Percentiles rank a stretch among this genome's conserved stretches.
phyloP scores from a whole-genome alignment of 2,113 vertebrate species.

The Serinus canaria region DNA sequence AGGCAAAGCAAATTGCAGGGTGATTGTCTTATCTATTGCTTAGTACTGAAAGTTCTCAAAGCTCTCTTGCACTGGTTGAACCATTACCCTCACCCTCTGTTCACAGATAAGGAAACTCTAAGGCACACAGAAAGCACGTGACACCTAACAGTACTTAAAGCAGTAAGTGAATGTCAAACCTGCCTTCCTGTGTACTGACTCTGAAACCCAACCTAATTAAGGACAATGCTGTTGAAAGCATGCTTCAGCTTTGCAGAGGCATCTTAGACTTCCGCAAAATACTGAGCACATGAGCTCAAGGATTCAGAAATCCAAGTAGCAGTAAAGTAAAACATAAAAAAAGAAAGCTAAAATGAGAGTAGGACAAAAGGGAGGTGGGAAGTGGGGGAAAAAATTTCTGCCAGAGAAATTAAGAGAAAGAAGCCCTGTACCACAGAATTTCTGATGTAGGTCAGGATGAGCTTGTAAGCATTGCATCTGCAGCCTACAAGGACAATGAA shows the following conservation, averaged over 20 bases:
- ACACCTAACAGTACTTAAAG: neutral
- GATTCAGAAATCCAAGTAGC: neutral
- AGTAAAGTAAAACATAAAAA: neutral
- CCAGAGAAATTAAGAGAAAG: neutral
- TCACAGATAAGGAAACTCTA: neutral
- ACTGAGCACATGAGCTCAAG: accelerated
- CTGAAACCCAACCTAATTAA: neutral
- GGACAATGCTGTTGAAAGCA: neutral
- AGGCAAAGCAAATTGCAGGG: neutral
- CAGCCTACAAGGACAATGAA: neutral
- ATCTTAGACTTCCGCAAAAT: neutral
- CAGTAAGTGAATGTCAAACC: neutral
- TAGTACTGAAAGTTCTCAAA: neutral
- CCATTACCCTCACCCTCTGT: neutral
- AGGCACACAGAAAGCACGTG: neutral
- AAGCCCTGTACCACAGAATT: neutral
- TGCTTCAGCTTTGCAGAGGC: neutral
- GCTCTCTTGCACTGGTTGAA: neutral
- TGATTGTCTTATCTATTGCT: neutral
- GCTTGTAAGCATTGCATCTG: neutral
- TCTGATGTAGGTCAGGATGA: neutral
- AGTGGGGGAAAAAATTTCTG: neutral
- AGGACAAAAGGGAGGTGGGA: neutral
- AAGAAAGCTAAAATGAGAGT: neutral
- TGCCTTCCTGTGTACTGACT: neutral